Conservation (phyloP, 2,113 vertebrate genomes). For the Phyllostomus hastatus region DNA sequence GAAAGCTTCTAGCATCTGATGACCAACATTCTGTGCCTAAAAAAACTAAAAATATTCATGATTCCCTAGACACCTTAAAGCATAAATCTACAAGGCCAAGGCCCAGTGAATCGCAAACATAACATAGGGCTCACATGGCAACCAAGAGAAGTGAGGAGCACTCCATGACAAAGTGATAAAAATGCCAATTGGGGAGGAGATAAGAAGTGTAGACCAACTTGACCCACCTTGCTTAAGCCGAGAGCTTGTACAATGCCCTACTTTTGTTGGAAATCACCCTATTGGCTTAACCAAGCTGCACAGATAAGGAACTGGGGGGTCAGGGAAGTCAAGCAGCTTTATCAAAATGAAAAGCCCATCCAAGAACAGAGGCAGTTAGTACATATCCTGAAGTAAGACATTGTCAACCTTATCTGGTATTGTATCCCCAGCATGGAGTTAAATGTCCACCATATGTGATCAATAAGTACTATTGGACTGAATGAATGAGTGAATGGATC, state of each 20-base stretch:
- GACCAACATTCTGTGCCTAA: not conserved
- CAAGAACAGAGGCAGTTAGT: not conserved
- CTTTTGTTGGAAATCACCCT: not conserved
- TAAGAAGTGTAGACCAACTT: not conserved
- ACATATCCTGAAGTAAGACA: not conserved
- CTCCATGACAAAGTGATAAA: not conserved
- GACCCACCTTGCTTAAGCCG: not conserved
- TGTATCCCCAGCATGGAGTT: rapidly evolving
- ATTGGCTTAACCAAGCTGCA: not conserved
- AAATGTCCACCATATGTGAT: not conserved
- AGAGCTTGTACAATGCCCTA: not conserved
- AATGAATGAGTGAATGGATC: not conserved
- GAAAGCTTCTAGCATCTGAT: not conserved
- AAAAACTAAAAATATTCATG: not conserved
- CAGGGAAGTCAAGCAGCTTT: not conserved
- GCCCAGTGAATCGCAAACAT: not conserved
- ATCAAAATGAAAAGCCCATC: not conserved
- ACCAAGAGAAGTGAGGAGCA: not conserved
- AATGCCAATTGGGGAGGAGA: not conserved
- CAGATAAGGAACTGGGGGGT: not conserved
- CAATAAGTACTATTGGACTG: not conserved
- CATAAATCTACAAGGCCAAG: not conserved
- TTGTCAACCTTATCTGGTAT: not conserved
- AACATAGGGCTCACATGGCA: rapidly evolving
- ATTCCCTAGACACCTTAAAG: not conserved